phyloP scores from a whole-genome alignment of 2,797 vertebrate genomes.

The Sebastes iracundus region DNA sequence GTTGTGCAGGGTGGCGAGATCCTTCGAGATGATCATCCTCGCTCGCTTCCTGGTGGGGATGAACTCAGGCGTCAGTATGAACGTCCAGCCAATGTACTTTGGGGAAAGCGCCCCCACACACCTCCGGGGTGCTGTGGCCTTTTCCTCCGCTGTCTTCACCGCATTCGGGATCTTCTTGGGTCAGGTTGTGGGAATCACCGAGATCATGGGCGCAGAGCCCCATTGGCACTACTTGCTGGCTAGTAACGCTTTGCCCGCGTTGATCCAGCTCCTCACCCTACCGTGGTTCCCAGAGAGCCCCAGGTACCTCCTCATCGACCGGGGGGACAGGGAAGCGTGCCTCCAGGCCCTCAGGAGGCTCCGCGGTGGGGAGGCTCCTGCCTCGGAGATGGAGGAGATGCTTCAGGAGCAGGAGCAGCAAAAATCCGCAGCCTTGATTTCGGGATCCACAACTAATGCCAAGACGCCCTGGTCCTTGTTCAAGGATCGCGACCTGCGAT shows the following conservation, averaged over 20 bases:
- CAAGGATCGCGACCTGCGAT: constrained; percentile 68
- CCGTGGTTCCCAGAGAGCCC: constrained; percentile 93
- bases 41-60: constrained; percentile 87
- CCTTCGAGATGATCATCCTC: constrained; percentile 90
- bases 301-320: constrained; percentile 90
- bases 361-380: constrained; percentile 76
- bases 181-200: constrained; percentile 89
- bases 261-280: constrained; percentile 87
- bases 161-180: constrained; percentile 89
- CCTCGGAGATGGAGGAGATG: constrained; percentile 88
- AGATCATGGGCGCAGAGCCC: constrained; percentile 84
- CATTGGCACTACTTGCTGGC: constrained; percentile 89
- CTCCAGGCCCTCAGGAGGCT: constrained; percentile 81
- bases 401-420: constrained; percentile 79
- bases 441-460: constrained; percentile 16
- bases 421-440: constrained; percentile 40
- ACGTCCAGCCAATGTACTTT: constrained; percentile 93
- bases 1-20: constrained; percentile 77
- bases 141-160: constrained; percentile 89
- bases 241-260: constrained; percentile 85
- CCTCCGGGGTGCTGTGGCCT: constrained; percentile 86
- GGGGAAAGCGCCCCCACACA: constrained; percentile 90
- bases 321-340: constrained; percentile 85
- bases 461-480: constrained; percentile 83
- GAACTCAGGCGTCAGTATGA: constrained; percentile 91